phyloP scores from a whole-genome alignment of 2,888 invertebrate species.

The Sylvicola cinctus region DNA sequence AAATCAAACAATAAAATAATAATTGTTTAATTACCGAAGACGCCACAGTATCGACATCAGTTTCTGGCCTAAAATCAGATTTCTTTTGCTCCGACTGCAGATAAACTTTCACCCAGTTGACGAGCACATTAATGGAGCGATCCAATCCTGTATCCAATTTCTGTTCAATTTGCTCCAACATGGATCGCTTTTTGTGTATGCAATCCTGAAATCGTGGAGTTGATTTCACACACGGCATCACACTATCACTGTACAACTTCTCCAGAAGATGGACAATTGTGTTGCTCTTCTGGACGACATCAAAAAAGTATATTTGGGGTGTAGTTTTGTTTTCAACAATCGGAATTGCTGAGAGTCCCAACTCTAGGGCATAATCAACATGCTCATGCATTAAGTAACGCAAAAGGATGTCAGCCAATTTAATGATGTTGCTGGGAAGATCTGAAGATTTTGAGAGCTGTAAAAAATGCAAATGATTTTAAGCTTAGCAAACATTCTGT shows the following conservation, averaged over 20 bases:
- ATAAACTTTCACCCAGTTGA: conserved; percentile 78
- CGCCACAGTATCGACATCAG: conserved; percentile 65
- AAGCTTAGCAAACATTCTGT: neutral
- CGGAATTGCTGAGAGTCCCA: conserved; percentile 76
- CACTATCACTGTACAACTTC: conserved; percentile 76
- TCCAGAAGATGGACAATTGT: conserved; percentile 84
- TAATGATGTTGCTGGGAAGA: conserved; percentile 51
- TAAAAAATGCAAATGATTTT: conserved; percentile 8
- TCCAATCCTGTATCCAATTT: conserved; percentile 81
- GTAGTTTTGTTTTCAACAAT: conserved; percentile 71
- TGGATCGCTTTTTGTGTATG: conserved; percentile 61
- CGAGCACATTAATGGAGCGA: conserved; percentile 66
- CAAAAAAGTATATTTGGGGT: conserved; percentile 82
- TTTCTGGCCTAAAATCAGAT: conserved; percentile 79
- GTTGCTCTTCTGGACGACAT: conserved; percentile 80
- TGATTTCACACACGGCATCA: conserved; percentile 74
- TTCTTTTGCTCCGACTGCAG: conserved; percentile 88
- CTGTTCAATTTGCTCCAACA: conserved; percentile 73
- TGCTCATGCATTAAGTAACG: conserved; percentile 78
- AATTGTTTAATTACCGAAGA: conserved; percentile 41
- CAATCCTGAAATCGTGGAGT: conserved; percentile 78
- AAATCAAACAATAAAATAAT: conserved; percentile 4
- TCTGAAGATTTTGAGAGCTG: conserved; percentile 63
- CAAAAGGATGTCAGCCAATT: conserved; percentile 65
- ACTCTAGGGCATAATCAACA: conserved; percentile 88